These are phyloP conservation scores for Stegana nigrithorax DNA, from an alignment of 2,888 invertebrate species.

Conservation along the genomic window DNA sequence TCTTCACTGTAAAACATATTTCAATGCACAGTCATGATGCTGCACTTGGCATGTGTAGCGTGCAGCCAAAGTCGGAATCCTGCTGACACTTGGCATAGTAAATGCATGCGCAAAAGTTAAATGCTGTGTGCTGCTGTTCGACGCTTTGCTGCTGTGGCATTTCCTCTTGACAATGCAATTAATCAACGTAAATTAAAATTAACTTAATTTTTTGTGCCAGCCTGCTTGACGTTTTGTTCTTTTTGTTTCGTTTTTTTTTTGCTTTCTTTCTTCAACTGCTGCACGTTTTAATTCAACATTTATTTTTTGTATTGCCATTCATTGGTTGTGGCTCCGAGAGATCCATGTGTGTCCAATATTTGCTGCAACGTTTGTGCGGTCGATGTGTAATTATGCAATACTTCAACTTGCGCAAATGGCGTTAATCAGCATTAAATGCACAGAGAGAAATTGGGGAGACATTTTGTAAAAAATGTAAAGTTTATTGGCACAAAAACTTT, in stretches of 20 bases:
- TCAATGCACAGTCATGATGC: no score
- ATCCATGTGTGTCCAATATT: slow-evolving; percentile 11
- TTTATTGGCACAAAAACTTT: no score
- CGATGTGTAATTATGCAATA: slow-evolving; percentile 18
- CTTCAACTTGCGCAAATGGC: slow-evolving; percentile 18
- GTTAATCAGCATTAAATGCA: slow-evolving; percentile 3
- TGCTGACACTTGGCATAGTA: slow-evolving; percentile 49
- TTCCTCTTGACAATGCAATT: slow-evolving; percentile 53
- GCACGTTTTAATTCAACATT: no score
- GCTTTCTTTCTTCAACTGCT: neutral
- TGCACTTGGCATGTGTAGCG: no score
- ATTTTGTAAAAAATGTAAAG: neutral
- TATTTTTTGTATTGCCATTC: no score
- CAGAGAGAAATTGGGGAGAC: neutral
- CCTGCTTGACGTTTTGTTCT: neutral
- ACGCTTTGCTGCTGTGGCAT: slow-evolving; percentile 14
- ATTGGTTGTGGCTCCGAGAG: neutral
- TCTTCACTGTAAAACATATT: no score
- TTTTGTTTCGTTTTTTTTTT: neutral
- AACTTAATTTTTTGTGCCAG: slow-evolving; percentile 43
- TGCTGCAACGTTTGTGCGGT: neutral
- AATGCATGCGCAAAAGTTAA: slow-evolving; percentile 20
- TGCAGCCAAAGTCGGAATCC: no score
- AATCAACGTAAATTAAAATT: slow-evolving; percentile 57
- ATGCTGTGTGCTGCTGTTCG: neutral